A percentile compares a stretch with the other conserved stretches of the same genome.
Evolutionary conservation across 2,888 invertebrate species (phyloP).

Genomic region (Eilema griseolum): DNA sequence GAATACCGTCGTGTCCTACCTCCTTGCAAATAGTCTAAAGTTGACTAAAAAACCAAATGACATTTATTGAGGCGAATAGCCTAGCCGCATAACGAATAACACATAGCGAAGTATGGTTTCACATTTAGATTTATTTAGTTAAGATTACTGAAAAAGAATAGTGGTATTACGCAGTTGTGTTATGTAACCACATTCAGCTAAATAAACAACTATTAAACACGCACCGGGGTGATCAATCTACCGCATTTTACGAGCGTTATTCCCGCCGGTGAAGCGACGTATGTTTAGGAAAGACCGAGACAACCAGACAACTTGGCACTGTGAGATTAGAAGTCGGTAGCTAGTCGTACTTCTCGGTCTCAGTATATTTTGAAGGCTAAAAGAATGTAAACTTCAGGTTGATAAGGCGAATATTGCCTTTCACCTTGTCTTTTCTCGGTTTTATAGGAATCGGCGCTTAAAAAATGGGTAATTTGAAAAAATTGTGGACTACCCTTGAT

Average conservation of each 20-base stretch:
- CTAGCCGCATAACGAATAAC: no score
- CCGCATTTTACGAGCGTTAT: background rate
- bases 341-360: conserved; percentile 17
- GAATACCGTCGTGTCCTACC: no score
- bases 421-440: no score
- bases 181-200: conserved; percentile 10
- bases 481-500: conserved; percentile 17
- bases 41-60: no score
- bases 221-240: background rate
- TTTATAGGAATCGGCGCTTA: conserved; percentile 17
- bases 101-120: background rate
- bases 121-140: background rate
- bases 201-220: background rate
- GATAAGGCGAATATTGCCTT: no score
- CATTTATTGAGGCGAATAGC: no score
- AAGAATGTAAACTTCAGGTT: no score
- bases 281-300: background rate
- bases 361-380: no score
- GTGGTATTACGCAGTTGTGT: background rate
- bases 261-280: background rate
- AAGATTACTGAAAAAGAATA: background rate
- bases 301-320: background rate
- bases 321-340: background rate
- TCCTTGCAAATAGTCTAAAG: no score
- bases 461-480: conserved; percentile 31